A percentile compares a stretch with the other conserved stretches of the same genome.
Conservation (phyloP, 2,888 invertebrate genomes). For the Venusia cambrica region DNA sequence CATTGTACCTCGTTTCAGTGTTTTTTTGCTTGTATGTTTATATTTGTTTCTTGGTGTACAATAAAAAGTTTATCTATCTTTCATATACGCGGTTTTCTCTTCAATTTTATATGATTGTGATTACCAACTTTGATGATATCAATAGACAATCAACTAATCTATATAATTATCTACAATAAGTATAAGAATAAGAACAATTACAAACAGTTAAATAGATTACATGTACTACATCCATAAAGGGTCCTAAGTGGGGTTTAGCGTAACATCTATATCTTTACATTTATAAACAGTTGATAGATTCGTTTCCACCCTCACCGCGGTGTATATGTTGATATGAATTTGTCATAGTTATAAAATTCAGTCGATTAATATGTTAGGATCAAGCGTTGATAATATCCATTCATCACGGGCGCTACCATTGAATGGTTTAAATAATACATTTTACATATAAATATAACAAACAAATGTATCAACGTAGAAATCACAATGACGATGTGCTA, state of each 20-base stretch:
- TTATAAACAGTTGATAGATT: conserved; percentile 48
- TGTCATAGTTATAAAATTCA: conserved; percentile 53
- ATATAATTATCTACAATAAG: conserved; percentile 15
- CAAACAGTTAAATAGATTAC: conserved; percentile 30
- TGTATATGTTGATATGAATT: conserved; percentile 53
- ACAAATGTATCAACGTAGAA: conserved; percentile 44
- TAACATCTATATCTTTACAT: conserved; percentile 33
- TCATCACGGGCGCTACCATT: too few relatives aligned
- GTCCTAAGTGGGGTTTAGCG: conserved; percentile 41
- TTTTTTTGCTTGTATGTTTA: too few relatives aligned
- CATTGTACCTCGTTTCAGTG: too few relatives aligned
- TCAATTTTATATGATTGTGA: too few relatives aligned
- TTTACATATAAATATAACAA: too few relatives aligned
- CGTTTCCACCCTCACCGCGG: conserved; percentile 42
- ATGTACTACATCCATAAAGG: conserved; percentile 30
- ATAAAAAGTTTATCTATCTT: too few relatives aligned
- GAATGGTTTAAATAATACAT: too few relatives aligned
- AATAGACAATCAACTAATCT: conserved; percentile 33
- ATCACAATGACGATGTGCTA: conserved; percentile 45
- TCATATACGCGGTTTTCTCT: too few relatives aligned
- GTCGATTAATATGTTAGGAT: conserved; percentile 41
- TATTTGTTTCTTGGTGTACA: too few relatives aligned
- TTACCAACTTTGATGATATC: too few relatives aligned
- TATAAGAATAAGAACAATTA: conserved; percentile 28
- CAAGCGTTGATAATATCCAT: conserved; percentile 11